A percentile compares a stretch with the other conserved stretches of the same genome.
These are phyloP conservation scores for Agelas oroides DNA, from an alignment of 37 sponge, comb jelly and placozoan genomes.

Conservation along the genomic window DNA sequence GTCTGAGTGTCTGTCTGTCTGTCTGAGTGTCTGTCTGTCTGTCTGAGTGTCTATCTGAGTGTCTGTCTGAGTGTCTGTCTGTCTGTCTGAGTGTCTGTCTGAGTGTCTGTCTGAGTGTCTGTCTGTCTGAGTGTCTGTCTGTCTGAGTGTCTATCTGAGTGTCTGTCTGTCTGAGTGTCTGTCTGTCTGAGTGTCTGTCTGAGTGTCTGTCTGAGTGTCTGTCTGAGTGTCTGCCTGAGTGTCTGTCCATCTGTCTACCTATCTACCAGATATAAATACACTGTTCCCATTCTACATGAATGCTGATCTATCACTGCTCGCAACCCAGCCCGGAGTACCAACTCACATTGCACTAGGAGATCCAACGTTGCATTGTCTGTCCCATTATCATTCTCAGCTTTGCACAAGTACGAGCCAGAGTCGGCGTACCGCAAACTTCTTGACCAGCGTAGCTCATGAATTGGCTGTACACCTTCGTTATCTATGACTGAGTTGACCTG, in stretches of 20 bases:
- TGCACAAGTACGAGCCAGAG: conserved; percentile 20
- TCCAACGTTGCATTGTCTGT: not conserved
- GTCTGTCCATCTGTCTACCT: conserved; percentile 2
- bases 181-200: conserved; percentile 21
- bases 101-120: conserved; percentile 4
- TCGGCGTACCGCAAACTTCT: conserved; percentile 17
- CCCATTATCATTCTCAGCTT: conserved; percentile 3
- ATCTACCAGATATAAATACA: no score
- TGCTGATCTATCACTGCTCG: no score
- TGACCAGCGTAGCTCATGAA: conserved; percentile 18
- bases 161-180: not conserved
- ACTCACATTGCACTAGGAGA: conserved; percentile 28
- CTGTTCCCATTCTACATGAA: not conserved
- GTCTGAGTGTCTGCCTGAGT: conserved; percentile 1
- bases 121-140: not conserved
- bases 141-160: not conserved
- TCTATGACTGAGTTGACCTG: not conserved
- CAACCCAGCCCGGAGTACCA: not conserved
- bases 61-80: not conserved
- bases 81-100: conserved; percentile 23
- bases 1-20: conserved; percentile 20
- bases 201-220: conserved; percentile 5
- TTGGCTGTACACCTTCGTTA: no score
- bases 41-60: not conserved
- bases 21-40: conserved; percentile 2